Base-by-base conservation (phyloP, 2,888 invertebrate genomes). In the Pteria penguin region DNA sequence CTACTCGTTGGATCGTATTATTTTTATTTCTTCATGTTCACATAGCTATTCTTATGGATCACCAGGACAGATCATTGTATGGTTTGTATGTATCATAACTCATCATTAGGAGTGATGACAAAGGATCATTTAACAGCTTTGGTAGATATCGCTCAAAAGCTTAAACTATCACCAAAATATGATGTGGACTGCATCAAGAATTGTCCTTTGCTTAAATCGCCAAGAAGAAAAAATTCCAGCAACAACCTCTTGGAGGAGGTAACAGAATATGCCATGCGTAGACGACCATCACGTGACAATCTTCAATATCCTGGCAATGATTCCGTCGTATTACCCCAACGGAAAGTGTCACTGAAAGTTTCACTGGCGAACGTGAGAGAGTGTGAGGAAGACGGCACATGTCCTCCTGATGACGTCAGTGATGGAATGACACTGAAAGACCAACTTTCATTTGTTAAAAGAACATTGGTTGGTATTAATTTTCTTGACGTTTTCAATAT, bases 91-190 rank as follows among this genome's bases (percentile, higher is more conserved):
- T n/a, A n/a, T n/a, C n/a, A n/a, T n/a, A n/a, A n/a, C n/a, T n/a
- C n/a, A n/a, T n/a, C n/a, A n/a, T n/a, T n/a, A 45, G 18, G 8
- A 1, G 18, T 14, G 45, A 74, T 74, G 74, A 63, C 55, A 11
- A 61, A 74, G 36, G 74, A 76, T 22, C 63, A 76, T 57, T 45
- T 72, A 24, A 58, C 55, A 24, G 76, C 72, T 45, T 45, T 76
- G 29, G 36, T 76, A 5, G 76, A 76, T n/a, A 76, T 76, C 14
- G 57, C 76, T 1, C 72, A 76, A 36, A 67, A 72, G 57, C 29
- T 76, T 22, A 76, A 76, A 57, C 33, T 76, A 8, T 33, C 60
- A 31, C 76, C 76, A 54, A 68, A 67, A 24, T 18, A 55, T 5
- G 67, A 68, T n/a, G 26, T 74, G 1, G 31, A 61, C 22, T 29